A percentile compares a stretch with the other conserved stretches of the same genome.
Evolutionary conservation across 2,797 vertebrate genomes (phyloP).

Genomic region (Myripristis murdjan): DNA sequence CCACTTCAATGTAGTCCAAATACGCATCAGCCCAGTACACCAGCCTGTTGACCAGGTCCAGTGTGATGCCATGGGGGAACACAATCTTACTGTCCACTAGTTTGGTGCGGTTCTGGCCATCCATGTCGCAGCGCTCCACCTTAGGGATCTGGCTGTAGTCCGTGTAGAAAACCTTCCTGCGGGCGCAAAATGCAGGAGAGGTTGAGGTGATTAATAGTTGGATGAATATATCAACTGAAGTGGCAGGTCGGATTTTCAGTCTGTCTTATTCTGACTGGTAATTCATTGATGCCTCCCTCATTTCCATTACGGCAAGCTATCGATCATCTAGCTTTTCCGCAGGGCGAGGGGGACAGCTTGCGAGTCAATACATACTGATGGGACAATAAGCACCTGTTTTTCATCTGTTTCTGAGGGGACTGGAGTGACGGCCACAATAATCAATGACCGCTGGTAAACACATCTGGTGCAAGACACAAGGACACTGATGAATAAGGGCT

Average conservation of each 20-base stretch:
- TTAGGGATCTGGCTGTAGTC: slow-evolving; percentile 97
- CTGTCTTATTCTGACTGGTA: slow-evolving; percentile 3
- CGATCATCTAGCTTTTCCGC: not conserved
- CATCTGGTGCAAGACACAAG: not conserved
- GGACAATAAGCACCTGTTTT: not conserved
- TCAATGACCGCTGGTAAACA: not conserved
- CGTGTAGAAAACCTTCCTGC: slow-evolving; percentile 97
- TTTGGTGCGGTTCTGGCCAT: slow-evolving; percentile 97
- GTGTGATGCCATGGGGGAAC: slow-evolving; percentile 95
- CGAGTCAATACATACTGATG: not conserved
- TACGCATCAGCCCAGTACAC: slow-evolving; percentile 98
- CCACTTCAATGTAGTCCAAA: slow-evolving; percentile 98
- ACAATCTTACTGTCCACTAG: slow-evolving; percentile 98
- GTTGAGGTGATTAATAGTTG: not conserved
- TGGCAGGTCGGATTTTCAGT: slow-evolving; percentile 1
- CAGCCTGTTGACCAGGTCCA: slow-evolving; percentile 94
- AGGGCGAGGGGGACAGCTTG: not conserved
- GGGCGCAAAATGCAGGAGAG: slow-evolving; percentile 23
- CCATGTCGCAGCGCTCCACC: slow-evolving; percentile 98
- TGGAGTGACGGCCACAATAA: not conserved
- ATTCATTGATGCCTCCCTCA: not conserved
- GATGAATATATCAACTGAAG: slow-evolving; percentile 1
- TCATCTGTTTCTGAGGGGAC: not conserved
- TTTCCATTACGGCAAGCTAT: not conserved
- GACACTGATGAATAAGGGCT: not conserved